Conservation (phyloP, 2,113 vertebrate genomes). For the Trichomycterus rosablanca region DNA sequence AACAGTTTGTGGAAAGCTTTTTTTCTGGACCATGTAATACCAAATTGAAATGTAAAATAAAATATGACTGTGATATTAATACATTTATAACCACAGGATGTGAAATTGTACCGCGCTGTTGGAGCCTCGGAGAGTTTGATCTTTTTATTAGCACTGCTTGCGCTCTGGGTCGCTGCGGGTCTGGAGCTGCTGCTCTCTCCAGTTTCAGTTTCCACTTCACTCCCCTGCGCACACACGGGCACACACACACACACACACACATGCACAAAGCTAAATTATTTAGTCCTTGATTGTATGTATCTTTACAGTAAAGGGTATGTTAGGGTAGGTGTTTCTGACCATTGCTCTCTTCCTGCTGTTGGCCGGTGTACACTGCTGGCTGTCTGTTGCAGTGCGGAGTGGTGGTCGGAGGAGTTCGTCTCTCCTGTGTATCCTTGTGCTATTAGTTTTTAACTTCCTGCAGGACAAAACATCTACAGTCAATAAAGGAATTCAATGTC, state of each 20-base stretch:
- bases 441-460: constrained; percentile 67
- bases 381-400: constrained; percentile 9
- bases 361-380: constrained; percentile 18
- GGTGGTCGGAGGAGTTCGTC: constrained; percentile 48
- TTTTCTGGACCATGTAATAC: no score
- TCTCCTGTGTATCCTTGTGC: constrained; percentile 48
- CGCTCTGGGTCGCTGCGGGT: constrained; percentile 60
- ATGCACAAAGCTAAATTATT: constrained; percentile 1
- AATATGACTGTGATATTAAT: no score
- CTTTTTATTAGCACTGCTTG: constrained; percentile 67
- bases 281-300: neutral
- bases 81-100: constrained; percentile 10
- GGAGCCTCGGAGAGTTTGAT: constrained; percentile 62
- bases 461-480: neutral
- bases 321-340: constrained; percentile 42
- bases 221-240: constrained; percentile 52
- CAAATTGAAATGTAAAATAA: neutral
- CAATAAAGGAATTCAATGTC: no score
- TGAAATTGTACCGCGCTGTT: constrained; percentile 38
- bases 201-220: constrained; percentile 56
- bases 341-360: constrained; percentile 63
- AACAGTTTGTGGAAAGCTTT: no score
- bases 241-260: constrained; percentile 3
- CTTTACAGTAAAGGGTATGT: constrained; percentile 21
- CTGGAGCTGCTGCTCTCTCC: constrained; percentile 52